Conservation (phyloP, 2,113 vertebrate species). For the Bos indicus region DNA sequence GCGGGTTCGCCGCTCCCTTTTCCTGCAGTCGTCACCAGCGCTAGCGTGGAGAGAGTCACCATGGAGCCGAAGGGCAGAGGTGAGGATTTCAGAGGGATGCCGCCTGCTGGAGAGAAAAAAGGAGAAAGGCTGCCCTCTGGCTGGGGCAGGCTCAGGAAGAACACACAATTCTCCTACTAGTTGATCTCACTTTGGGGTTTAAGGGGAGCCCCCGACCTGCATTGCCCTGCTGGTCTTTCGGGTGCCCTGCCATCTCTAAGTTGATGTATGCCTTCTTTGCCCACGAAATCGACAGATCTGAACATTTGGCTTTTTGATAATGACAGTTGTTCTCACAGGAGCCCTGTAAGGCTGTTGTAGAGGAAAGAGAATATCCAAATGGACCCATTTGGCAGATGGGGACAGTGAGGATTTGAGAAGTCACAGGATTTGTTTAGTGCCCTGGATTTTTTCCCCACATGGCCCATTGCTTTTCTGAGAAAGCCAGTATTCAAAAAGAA, state of each 20-base stretch:
- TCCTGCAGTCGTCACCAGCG: not conserved
- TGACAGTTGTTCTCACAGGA: not conserved
- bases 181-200: not conserved
- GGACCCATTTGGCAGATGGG: not conserved
- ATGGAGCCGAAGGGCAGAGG: constrained; percentile 39
- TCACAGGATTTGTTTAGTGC: not conserved
- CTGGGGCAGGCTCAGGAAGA: not conserved
- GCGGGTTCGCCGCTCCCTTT: not conserved
- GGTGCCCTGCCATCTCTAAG: not conserved
- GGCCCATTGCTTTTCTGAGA: not conserved
- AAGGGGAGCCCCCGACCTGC: not conserved
- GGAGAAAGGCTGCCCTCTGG: not conserved
- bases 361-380: not conserved
- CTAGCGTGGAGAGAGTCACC: not conserved
- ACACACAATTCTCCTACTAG: not conserved
- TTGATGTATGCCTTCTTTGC: not conserved
- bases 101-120: not conserved
- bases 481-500: not conserved
- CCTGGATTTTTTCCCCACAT: not conserved
- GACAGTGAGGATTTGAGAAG: not conserved
- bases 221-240: not conserved
- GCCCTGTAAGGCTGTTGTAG: not conserved
- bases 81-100: constrained; percentile 23
- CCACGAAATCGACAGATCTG: not conserved
- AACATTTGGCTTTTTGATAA: not conserved